Evolutionary conservation across 1,140 invertebrate species (phyloP).

Genomic region (Scylla paramamosain): DNA sequence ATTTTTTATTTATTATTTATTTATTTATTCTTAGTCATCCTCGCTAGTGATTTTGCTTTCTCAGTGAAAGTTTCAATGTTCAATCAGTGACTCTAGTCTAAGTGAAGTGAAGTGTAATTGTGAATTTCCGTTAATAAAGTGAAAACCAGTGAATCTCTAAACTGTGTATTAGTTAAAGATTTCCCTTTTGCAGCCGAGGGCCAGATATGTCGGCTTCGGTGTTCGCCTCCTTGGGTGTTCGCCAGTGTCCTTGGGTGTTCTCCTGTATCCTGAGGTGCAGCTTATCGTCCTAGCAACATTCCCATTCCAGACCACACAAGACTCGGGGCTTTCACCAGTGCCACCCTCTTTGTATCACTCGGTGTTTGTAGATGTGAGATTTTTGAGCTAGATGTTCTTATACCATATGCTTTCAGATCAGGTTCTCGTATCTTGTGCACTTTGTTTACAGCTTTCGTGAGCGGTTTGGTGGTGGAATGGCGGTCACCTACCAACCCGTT

Average conservation of each 20-base stretch:
- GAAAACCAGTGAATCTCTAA: neutral
- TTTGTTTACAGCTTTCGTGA: neutral
- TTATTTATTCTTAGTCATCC: too few species aligned
- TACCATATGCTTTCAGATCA: neutral
- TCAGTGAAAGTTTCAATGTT: neutral
- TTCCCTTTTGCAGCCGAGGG: conserved; percentile 1
- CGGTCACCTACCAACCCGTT: neutral
- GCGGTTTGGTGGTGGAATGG: neutral
- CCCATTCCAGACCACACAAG: neutral
- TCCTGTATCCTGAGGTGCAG: neutral
- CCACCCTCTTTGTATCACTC: neutral
- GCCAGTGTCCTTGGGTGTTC: neutral
- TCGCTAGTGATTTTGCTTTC: too few species aligned
- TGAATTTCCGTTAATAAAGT: neutral
- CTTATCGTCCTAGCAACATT: conserved; percentile 9
- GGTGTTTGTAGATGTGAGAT: neutral
- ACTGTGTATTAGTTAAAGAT: conserved; percentile 6
- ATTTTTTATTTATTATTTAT: neutral
- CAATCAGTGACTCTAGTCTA: neutral
- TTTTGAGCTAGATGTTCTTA: neutral
- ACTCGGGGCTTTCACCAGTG: neutral
- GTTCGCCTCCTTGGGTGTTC: neutral
- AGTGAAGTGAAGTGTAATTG: neutral
- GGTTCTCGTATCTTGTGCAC: conserved; percentile 10
- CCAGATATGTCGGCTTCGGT: neutral